Percentiles rank a stretch among this genome's conserved stretches.
These are phyloP conservation scores for Heteromyza rotundicornis DNA, from an alignment of 2,888 invertebrate species.

Conservation along the genomic window DNA sequence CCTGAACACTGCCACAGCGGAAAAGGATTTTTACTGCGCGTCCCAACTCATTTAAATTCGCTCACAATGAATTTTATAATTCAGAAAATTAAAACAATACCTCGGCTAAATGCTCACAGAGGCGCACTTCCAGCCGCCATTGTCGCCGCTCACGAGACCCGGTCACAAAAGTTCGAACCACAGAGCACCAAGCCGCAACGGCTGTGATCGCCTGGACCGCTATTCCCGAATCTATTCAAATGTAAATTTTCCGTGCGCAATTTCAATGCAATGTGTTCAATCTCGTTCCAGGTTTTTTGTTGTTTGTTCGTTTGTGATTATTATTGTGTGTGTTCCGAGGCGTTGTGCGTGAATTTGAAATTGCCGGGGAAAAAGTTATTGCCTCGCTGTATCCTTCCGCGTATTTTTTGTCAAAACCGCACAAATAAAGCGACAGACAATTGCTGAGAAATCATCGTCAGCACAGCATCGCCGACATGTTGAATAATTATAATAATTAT, in stretches of 20 bases:
- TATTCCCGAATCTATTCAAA: conserved; percentile 43
- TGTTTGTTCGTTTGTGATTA: not conserved
- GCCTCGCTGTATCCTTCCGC: conserved; percentile 52
- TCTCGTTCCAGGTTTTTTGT: not conserved
- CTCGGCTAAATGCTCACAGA: conserved; percentile 44
- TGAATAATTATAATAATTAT: conserved; percentile 54
- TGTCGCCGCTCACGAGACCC: not conserved
- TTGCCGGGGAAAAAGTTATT: conserved; percentile 44
- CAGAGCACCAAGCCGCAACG: conserved; percentile 15
- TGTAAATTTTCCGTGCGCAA: conserved; percentile 48
- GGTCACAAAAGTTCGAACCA: not conserved
- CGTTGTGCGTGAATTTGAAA: not conserved
- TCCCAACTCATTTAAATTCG: conserved; percentile 16
- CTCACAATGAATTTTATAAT: conserved; percentile 21
- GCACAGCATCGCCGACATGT: conserved; percentile 34
- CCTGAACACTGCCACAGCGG: not conserved
- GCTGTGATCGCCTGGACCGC: not conserved
- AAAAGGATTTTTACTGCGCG: not conserved
- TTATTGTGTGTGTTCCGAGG: not conserved
- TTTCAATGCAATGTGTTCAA: conserved; percentile 37
- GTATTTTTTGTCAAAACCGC: conserved; percentile 48
- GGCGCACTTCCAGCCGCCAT: conserved; percentile 44
- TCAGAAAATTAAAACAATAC: conserved; percentile 16
- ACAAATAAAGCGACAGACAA: conserved; percentile 32
- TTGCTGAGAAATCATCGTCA: not conserved